These are phyloP conservation scores for Argentina silus DNA, from an alignment of 2,797 vertebrate genomes.

Conservation along the genomic window DNA sequence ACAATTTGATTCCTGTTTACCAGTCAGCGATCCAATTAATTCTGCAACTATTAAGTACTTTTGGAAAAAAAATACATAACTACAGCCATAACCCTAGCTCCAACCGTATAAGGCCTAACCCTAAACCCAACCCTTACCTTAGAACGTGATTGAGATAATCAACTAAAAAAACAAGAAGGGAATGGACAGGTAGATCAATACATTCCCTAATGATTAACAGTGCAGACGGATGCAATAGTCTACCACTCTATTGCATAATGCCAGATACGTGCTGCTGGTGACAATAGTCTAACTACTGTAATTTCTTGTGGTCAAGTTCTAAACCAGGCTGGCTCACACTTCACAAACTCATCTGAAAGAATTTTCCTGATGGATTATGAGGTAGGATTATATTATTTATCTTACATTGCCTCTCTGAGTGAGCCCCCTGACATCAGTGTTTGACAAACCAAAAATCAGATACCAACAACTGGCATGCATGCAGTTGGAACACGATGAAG, in stretches of 20 bases:
- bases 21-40: too few species aligned
- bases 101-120: too few species aligned
- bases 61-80: too few species aligned
- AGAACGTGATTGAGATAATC: too few species aligned
- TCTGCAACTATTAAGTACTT: too few species aligned
- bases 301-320: neutral
- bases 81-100: too few species aligned
- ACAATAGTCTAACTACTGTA: neutral
- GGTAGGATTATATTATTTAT: neutral
- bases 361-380: conserved; percentile 8
- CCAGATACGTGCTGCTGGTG: neutral
- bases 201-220: neutral
- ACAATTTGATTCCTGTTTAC: too few species aligned
- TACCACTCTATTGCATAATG: neutral
- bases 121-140: too few species aligned
- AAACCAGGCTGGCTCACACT: neutral
- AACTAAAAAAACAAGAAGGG: neutral
- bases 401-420: neutral
- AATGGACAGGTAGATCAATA: neutral
- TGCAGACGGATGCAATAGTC: neutral
- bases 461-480: neutral
- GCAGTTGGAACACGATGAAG: neutral
- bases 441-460: neutral
- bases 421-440: neutral
- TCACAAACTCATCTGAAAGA: neutral